These are phyloP conservation scores for Pipistrellus nathusii DNA, from an alignment of 2,797 vertebrate species.

Conservation along the genomic window DNA sequence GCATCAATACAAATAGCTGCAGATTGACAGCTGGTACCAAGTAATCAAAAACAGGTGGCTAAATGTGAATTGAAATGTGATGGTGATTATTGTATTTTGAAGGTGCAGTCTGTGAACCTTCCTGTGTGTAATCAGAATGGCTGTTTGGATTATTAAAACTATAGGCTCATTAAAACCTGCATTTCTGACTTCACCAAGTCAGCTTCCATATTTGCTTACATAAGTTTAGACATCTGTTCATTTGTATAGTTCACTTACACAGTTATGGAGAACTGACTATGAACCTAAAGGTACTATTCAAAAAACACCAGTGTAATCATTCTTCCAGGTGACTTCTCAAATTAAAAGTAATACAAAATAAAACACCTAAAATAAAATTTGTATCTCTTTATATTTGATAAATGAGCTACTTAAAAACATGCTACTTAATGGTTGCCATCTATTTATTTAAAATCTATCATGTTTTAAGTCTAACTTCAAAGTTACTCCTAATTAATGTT, in stretches of 20 bases:
- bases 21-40: constrained; percentile 47
- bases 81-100: constrained; percentile 50
- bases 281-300: background rate
- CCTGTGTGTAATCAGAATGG: background rate
- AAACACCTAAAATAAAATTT: background rate
- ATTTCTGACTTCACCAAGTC: background rate
- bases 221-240: background rate
- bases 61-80: constrained; percentile 54
- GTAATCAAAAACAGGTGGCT: constrained; percentile 62
- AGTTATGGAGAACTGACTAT: background rate
- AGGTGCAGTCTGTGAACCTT: background rate
- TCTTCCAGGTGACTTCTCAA: background rate
- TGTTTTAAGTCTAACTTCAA: background rate
- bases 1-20: constrained; percentile 51
- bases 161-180: background rate
- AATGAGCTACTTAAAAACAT: background rate
- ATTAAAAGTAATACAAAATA: background rate
- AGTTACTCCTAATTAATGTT: background rate
- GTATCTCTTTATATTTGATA: background rate
- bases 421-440: background rate
- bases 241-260: background rate
- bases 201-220: background rate
- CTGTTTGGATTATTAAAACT: background rate
- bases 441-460: background rate
- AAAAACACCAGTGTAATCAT: background rate